Percentiles rank a stretch among this genome's conserved stretches.
Conservation (phyloP, 1,140 invertebrate genomes). For the Diorhabda elongata region DNA sequence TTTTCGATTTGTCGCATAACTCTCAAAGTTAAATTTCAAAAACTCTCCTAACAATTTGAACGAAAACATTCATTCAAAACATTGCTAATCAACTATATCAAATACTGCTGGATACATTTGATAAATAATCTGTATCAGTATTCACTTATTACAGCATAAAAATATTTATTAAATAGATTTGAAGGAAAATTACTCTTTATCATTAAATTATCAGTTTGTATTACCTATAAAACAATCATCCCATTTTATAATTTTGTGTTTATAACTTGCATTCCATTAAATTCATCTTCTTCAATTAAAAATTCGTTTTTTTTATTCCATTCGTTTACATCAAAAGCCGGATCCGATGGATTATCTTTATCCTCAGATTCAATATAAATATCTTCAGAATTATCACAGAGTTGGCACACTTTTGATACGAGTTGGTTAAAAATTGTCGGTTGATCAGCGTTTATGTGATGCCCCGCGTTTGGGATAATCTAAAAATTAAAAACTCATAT, state of each 20-base stretch:
- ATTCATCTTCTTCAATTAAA: not conserved
- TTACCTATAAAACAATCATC: not conserved
- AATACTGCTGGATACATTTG: no score
- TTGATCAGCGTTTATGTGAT: slow-evolving; percentile 11
- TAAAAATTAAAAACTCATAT: not conserved
- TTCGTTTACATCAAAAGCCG: not conserved
- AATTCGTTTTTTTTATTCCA: not conserved
- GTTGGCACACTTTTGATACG: not conserved
- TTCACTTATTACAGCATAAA: no score
- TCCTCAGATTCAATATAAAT: not conserved
- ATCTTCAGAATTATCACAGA: not conserved
- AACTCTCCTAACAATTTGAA: no score
- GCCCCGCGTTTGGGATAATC: not conserved
- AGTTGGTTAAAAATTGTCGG: not conserved
- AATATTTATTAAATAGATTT: no score
- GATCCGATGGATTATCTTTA: not conserved
- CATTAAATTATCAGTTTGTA: no score
- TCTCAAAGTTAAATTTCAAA: no score
- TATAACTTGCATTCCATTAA: not conserved
- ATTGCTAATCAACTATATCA: no score
- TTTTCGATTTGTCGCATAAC: no score
- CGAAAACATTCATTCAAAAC: no score
- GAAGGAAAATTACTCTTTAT: no score
- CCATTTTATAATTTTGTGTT: not conserved
- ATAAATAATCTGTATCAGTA: no score